Evolutionary conservation across 2,113 vertebrate genomes (phyloP), one percentile per base, ranked within the genome.

Genomic region (Stegostoma tigrinum): DNA sequence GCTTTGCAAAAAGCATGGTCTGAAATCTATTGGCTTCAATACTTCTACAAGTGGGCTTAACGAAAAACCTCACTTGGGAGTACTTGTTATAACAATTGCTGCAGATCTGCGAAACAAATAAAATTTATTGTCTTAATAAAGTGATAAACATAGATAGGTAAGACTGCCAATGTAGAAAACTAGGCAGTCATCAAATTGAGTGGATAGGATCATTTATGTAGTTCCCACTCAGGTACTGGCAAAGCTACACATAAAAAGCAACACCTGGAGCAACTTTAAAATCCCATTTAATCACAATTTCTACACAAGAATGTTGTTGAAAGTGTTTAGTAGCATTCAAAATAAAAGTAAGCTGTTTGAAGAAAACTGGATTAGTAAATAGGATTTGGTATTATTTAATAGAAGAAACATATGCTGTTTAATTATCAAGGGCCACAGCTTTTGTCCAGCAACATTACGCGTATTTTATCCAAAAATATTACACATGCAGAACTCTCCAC

Each of bases 251-350:
- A 8, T 48, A 86, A 85, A 89, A n/a, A 94, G 64, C 68, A 45
- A 24, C 42, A n/a, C 45, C 67, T 94, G 93, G 93, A n/a, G n/a
- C 27, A 94, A 68, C n/a, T 45, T 67, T 68, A 94, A 94, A 68
- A 70, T 70, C 38, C 70, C 21, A 94, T 94, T 94, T 94, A 94
- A 94, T 94, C 66, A 68, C 91, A 68, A 66, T 67, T 21, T n/a
- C 38, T 70, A 14, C 72, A 94, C 67, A 94, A 70, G 66, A 94
- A 94, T 70, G 27, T 94, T 70, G 30, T 52, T 90, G 30, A 64
- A 91, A 52, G 85, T 34, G 87, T 61, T 61, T 91, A 30, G 12
- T 64, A n/a, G 14, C 14, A 91, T 19, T 17, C 12, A 61, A 91
- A 91, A 61, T 52, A 27, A 89, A 89, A 89, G 38, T 83, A 80